Evolutionary conservation across 2,888 invertebrate species (phyloP), one percentile per base, ranked within the genome.

Genomic region (Polyploca ridens): DNA sequence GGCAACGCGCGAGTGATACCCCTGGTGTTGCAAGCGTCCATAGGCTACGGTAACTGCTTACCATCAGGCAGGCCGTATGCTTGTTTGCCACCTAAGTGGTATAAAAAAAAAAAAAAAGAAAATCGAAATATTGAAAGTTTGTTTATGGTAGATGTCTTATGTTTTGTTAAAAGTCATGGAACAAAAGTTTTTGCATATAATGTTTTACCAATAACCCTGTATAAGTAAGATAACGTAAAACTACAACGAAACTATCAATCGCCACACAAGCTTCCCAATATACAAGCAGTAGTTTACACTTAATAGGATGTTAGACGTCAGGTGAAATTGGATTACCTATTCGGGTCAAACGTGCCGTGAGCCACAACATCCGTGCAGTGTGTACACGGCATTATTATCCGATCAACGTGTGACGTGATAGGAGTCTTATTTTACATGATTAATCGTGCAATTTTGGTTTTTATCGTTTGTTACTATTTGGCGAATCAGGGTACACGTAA

Each of bases 281-380:
- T 64, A 79, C 66, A 61, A 38, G 41, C 41, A 58, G 61, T 64
- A 67, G 66, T 72, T 70, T 67, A 69, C 69, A 70, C 69, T 67
- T 72, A 71, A 77, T 79, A 74, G 66, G 64, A 63, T 67, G 73
- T 68, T 69, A 75, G 75, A 72, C 69, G 66, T 66, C 66, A 58
- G 66, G 64, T 69, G 64, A 76, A 81, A 81, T 74, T 79, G 73
- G 77, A 82, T 84, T 82, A 83, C 72, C 70, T 75, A 79, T 81
- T 72, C 71, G 71, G 85, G 83, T 83, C 81, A 73, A 74, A 72
- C 74, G 75, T 75, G 76, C 74, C 74, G 65, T 69, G 73, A 65
- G 66, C 63, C 60, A 65, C 69, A 71, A 68, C 66, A 68, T 62
- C 68, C 64, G 64, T 66, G 60, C 64, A 54, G 65, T 64, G 64